Evolutionary conservation across 2,888 invertebrate genomes (phyloP), one percentile per base, ranked within the genome.

Genomic region (Tortrix viridana): DNA sequence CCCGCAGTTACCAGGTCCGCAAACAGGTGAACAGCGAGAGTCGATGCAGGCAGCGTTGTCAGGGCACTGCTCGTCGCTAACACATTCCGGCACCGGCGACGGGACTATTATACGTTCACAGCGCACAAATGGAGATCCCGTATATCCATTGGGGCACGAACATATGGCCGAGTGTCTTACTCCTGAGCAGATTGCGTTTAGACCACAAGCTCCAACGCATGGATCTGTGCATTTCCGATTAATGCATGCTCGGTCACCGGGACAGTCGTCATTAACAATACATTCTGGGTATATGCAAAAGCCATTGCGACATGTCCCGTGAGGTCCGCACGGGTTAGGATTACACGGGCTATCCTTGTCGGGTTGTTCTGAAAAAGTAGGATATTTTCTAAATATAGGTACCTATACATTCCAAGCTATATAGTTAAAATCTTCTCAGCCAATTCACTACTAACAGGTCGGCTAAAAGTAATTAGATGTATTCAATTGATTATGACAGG

Each of bases 151-250:
- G 22, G 97, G 97, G 80, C 98, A 98, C 0, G 95, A 95, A 78
- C 98, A 98, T 14, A 96, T 92, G 0, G 97, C 95, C 67, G 95
- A 95, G 81, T 97, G 97, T 69, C 92, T 81, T 4, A 92, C 81
- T 19, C 88, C 95, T 70, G 95, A 95, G 75, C 98, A 98, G 37
- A 97, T 92, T 1, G 98, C 96, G 80, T 97, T 97, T 1, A 96
- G 79, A 43, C 97, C 97, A 75, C 97, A 98, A 20, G 96, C 95
- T 71, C 95, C 95, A 22, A 94, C 92, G 79, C 97, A 97, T 47
- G 97, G 97, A 85, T 98, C 96, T 66, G 94, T 90, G 77, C 98
- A 98, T 85, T 96, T 96, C 75, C 96, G 96, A 63, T 94, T 94
- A 74, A 96, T 95, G 79, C 97, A 98, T 0, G 96, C 95, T 67